A percentile compares a stretch with the other conserved stretches of the same genome.
Evolutionary conservation across 2,113 vertebrate species (phyloP).

Genomic region (Platysteira castanea): DNA sequence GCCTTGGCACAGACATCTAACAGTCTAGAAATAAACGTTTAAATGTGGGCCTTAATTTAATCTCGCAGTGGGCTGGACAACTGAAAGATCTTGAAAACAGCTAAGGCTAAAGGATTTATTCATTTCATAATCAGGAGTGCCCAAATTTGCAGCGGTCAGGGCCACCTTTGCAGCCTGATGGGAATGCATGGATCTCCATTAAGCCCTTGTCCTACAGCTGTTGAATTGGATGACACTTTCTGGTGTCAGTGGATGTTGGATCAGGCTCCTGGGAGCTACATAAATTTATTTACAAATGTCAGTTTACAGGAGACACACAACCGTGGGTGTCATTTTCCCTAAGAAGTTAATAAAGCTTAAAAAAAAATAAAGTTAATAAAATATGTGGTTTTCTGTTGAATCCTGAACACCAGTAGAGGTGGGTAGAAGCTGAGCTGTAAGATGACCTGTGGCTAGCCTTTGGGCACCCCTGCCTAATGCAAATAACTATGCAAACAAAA

Average conservation of each 20-base stretch:
- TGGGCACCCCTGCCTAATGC: conserved; percentile 47
- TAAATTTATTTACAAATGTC: background rate
- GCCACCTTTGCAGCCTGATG: background rate
- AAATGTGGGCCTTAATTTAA: background rate
- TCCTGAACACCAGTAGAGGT: background rate
- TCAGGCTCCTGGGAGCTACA: background rate
- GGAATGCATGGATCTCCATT: background rate
- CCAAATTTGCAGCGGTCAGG: conserved; percentile 48
- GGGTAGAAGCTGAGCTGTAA: background rate
- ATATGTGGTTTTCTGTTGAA: background rate
- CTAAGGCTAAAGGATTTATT: background rate
- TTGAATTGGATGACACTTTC: background rate
- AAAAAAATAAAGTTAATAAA: too few relatives aligned
- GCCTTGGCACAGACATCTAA: conserved; percentile 19
- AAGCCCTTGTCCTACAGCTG: background rate
- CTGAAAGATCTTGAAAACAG: background rate
- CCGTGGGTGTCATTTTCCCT: background rate
- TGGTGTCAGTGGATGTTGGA: background rate
- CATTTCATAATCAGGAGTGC: background rate
- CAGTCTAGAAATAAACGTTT: background rate
- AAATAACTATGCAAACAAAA: background rate
- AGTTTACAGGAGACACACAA: background rate
- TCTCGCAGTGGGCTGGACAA: background rate
- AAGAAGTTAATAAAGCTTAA: background rate
- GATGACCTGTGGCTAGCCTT: conserved; percentile 13